phyloP scores from a whole-genome alignment of 1,140 invertebrate species.

The Tetramorium alpestre region DNA sequence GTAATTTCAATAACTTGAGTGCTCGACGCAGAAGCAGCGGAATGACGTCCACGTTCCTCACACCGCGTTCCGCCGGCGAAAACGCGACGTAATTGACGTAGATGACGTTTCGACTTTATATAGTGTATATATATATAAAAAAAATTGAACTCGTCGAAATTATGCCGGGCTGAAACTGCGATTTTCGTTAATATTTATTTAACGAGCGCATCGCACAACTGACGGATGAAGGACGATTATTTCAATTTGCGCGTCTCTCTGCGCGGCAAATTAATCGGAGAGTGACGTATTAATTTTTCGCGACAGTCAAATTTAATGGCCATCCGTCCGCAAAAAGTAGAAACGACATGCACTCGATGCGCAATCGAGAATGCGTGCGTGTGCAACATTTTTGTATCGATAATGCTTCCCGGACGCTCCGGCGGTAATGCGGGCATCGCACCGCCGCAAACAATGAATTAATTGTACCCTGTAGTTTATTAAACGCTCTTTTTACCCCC shows the following conservation, averaged over 20 bases:
- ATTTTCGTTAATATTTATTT: constrained; percentile 31
- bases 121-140: too few species aligned
- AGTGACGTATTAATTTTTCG: constrained; percentile 40
- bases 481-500: constrained; percentile 36
- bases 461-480: constrained; percentile 47
- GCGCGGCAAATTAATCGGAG: constrained; percentile 24
- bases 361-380: not conserved
- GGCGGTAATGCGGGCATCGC: not conserved
- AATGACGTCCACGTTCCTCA: not conserved
- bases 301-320: constrained; percentile 40
- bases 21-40: not conserved
- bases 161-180: not conserved
- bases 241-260: not conserved
- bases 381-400: constrained; percentile 31
- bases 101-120: not conserved
- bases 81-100: not conserved
- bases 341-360: constrained; percentile 1
- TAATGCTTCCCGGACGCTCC: constrained; percentile 1
- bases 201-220: not conserved
- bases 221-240: not conserved
- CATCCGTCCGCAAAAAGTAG: not conserved
- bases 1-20: constrained; percentile 28
- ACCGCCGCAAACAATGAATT: constrained; percentile 37
- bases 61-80: not conserved
- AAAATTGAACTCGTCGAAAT: not conserved